phyloP scores from a whole-genome alignment of 2,113 vertebrate genomes.

The Atrichornis clamosus region DNA sequence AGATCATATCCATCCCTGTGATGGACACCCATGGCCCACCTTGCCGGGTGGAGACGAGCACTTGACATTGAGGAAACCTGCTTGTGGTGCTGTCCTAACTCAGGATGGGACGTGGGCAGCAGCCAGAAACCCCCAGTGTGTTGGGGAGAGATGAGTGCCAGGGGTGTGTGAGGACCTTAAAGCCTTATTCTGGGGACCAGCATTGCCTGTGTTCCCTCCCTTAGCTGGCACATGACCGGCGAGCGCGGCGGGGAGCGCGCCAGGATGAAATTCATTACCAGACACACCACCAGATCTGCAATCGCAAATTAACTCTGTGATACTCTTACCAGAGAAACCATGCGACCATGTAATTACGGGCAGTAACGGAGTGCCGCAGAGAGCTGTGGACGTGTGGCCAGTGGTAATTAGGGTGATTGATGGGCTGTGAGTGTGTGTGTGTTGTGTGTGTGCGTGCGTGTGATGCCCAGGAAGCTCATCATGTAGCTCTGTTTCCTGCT shows the following conservation, averaged over 20 bases:
- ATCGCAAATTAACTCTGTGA: neutral
- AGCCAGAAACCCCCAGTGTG: neutral
- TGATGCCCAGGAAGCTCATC: slow-evolving; percentile 58
- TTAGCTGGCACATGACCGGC: neutral
- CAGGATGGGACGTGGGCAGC: fast-evolving
- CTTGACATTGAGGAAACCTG: neutral
- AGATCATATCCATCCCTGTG: fast-evolving
- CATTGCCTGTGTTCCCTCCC: fast-evolving
- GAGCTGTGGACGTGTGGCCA: neutral
- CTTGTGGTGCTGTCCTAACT: neutral
- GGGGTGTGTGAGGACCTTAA: fast-evolving
- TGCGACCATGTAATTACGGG: neutral
- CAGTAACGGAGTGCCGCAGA: neutral
- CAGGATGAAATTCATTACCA: neutral
- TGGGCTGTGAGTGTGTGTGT: neutral
- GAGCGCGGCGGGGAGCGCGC: neutral
- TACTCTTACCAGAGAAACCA: neutral
- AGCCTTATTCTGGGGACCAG: neutral
- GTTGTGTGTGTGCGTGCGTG: neutral
- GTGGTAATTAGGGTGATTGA: slow-evolving; percentile 46
- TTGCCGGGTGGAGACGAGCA: neutral
- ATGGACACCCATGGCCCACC: neutral
- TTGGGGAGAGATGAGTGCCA: neutral
- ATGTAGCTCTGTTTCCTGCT: slow-evolving; percentile 18
- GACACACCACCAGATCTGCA: neutral